Evolutionary conservation across 2,797 vertebrate species (phyloP).

Genomic region (Enteromius anoplus): DNA sequence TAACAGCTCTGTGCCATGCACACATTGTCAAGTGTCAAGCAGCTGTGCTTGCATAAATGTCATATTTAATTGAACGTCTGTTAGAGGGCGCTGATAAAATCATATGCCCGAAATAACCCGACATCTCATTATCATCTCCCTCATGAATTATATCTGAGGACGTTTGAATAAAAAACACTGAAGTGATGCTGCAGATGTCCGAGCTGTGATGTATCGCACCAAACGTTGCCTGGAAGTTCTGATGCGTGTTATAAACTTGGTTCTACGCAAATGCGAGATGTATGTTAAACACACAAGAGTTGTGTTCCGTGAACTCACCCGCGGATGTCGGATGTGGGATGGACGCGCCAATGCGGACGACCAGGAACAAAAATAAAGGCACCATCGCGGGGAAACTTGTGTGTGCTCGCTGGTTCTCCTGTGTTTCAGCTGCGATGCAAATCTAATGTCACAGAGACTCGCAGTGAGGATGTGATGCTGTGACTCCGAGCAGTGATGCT

Average conservation of each 20-base stretch:
- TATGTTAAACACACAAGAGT: neutral
- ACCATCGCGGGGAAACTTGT: conserved; percentile 37
- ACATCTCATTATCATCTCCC: conserved; percentile 27
- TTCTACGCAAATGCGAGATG: neutral
- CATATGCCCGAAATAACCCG: conserved; percentile 11
- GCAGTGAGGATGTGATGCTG: conserved; percentile 12
- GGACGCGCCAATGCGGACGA: conserved; percentile 53
- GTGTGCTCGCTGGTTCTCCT: conserved; percentile 17
- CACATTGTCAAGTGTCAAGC: neutral
- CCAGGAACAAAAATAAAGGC: conserved; percentile 53
- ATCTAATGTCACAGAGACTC: neutral
- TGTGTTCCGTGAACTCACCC: conserved; percentile 53
- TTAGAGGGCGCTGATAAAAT: conserved; percentile 30
- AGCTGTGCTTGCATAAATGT: neutral
- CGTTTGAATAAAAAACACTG: conserved; percentile 18
- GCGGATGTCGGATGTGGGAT: conserved; percentile 54
- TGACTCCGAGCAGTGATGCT: conserved; percentile 31
- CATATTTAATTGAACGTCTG: conserved; percentile 1
- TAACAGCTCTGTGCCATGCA: neutral
- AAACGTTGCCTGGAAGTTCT: conserved; percentile 7
- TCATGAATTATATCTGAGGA: conserved; percentile 37
- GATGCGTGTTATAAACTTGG: neutral
- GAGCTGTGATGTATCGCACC: neutral
- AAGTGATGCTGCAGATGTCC: neutral
- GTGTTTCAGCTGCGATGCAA: conserved; percentile 5